phyloP scores from a whole-genome alignment of 2,797 vertebrate genomes.

The Enteromius radiatus region DNA sequence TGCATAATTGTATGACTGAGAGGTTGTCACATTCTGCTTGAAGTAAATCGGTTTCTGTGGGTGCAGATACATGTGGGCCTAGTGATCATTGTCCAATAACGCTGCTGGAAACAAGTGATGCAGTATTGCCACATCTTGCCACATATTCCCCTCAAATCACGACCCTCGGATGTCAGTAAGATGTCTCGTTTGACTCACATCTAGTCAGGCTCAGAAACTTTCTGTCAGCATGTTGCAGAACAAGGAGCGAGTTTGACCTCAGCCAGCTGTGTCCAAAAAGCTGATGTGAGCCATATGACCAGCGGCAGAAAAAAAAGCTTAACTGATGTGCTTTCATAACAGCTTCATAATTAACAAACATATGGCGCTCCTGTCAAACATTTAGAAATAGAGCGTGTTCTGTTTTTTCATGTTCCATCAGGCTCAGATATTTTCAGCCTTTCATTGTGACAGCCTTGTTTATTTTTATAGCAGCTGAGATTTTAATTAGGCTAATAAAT shows the following conservation, averaged over 20 bases:
- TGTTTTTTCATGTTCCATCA: conserved; percentile 48
- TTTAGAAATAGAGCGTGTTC: conserved; percentile 37
- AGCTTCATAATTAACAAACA: conserved; percentile 52
- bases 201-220: conserved; percentile 23
- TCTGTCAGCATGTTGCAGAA: conserved; percentile 35
- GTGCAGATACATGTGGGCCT: background rate
- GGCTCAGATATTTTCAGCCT: conserved; percentile 39
- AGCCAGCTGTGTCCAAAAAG: conserved; percentile 46
- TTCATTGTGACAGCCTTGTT: conserved; percentile 40
- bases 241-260: conserved; percentile 39
- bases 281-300: conserved; percentile 57
- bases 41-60: background rate
- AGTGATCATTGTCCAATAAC: background rate
- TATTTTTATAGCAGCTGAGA: conserved; percentile 30
- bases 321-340: conserved; percentile 49
- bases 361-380: conserved; percentile 50
- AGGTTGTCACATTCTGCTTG: background rate
- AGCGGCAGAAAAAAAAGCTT: conserved; percentile 38
- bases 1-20: background rate
- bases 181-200: conserved; percentile 27
- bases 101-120: background rate
- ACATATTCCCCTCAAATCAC: conserved; percentile 13
- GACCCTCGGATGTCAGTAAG: conserved; percentile 10
- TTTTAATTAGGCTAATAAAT: conserved; percentile 38
- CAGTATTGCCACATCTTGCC: conserved; percentile 28